Evolutionary conservation across 92 coral and sea anemone species (phyloP), one percentile per base, ranked within the genome.

Genomic region (Umimayanthus kanabou): DNA sequence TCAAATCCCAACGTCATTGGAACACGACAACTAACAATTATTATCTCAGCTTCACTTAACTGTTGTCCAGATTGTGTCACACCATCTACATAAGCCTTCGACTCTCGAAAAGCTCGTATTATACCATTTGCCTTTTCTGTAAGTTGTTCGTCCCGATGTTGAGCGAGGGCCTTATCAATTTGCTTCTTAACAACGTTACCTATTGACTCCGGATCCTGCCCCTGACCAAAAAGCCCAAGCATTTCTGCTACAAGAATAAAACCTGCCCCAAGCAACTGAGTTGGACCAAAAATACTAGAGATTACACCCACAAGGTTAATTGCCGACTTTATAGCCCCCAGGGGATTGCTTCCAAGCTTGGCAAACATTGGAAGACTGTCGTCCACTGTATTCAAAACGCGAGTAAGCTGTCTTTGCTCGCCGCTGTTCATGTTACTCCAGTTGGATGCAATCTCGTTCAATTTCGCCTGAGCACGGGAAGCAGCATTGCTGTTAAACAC

Each of bases 281-380:
- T 43, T 14, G 53, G 89, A 16, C 76, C 89, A 25, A 79, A 55
- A n/a, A 79, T 26, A 10, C 40, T 37, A 6, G 87, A 45, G 11
- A 87, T 7, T 20, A 73, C 87, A 76, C 85, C 89, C 13, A 87
- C 81, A 14, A 87, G 53, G 39, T 87, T 87, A 10, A 87, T 61
- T 29, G 89, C 89, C 10, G 87, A 86, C 47, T 61, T 42, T 4
- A 86, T 67, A 7, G 89, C 89, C 69, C 71, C 89, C 25, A 86
- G 26, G 26, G 89, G 89, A 77, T 76, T 39, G 11, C 18, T 61
- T 74, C 89, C 89, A 33, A 83, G 86, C 74, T 86, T 86, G 69
- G 69, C 89, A 42, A 86, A 43, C 53, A 30, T 50, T 45, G 30
- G 72, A 30, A 86, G 18, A 28, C 76, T 76, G n/a, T 65, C 20